These are phyloP conservation scores for Nothoprocta pentlandii DNA, from an alignment of 2,113 vertebrate genomes.

Conservation along the genomic window DNA sequence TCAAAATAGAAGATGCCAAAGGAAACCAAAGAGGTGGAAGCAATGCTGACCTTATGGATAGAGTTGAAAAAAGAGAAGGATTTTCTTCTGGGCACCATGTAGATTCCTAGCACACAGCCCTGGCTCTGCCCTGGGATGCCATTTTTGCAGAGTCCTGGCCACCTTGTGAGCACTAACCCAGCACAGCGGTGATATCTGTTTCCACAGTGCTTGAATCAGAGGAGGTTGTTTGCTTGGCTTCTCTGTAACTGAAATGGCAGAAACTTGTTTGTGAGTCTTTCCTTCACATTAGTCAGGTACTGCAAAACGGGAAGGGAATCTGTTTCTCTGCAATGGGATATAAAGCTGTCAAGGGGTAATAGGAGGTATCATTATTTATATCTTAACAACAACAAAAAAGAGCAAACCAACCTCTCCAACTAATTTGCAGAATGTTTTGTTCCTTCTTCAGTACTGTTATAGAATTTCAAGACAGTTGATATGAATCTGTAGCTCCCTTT, in stretches of 20 bases:
- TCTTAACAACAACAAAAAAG: neutral
- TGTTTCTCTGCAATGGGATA: neutral
- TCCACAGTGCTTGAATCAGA: neutral
- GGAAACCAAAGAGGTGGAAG: neutral
- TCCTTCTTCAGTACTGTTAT: neutral
- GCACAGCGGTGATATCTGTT: neutral
- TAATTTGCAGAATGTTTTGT: neutral
- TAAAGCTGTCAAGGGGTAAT: neutral
- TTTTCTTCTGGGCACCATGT: neutral
- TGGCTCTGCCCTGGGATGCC: neutral
- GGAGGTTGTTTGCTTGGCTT: neutral
- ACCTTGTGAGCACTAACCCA: too few relatives aligned
- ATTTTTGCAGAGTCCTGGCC: neutral
- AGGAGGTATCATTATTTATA: neutral
- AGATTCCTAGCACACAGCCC: too few relatives aligned
- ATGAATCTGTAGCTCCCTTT: slow-evolving; percentile 25
- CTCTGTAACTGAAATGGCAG: neutral
- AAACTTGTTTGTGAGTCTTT: neutral
- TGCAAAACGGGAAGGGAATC: neutral
- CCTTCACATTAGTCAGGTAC: neutral
- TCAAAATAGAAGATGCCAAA: neutral
- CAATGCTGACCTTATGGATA: neutral
- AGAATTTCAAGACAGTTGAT: slow-evolving; percentile 7
- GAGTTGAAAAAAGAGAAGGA: neutral
- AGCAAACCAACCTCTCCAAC: neutral